Evolutionary conservation across 2,888 invertebrate species (phyloP).

Genomic region (Pammene aurita): DNA sequence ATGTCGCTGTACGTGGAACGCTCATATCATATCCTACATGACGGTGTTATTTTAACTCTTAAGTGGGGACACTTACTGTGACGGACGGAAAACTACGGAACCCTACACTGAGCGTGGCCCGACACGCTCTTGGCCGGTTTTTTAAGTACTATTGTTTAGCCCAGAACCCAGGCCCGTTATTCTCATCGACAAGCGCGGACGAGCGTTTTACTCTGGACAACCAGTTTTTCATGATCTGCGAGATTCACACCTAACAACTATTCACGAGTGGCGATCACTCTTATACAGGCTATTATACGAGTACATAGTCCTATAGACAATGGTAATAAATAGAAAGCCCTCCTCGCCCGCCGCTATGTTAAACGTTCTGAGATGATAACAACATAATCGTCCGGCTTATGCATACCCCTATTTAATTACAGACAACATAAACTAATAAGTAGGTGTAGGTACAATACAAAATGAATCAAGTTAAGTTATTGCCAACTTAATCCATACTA

Average conservation of each 20-base stretch:
- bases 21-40: too few relatives aligned
- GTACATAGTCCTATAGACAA: too few relatives aligned
- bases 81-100: too few relatives aligned
- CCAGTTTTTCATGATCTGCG: neutral
- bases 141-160: slow-evolving; percentile 47
- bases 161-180: slow-evolving; percentile 19
- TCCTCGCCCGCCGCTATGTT: slow-evolving; percentile 39
- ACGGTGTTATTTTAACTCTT: too few relatives aligned
- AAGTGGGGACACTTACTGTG: too few relatives aligned
- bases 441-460: too few relatives aligned
- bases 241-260: neutral
- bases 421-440: too few relatives aligned
- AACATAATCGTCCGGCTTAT: slow-evolving; percentile 37
- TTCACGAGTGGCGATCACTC: neutral
- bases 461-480: too few relatives aligned
- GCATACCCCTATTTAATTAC: neutral
- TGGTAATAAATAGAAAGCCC: slow-evolving; percentile 33
- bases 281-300: slow-evolving; percentile 13
- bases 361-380: slow-evolving; percentile 28
- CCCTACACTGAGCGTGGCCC: too few relatives aligned
- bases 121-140: too few relatives aligned
- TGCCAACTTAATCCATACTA: too few relatives aligned
- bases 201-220: neutral
- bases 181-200: slow-evolving; percentile 2
- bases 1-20: too few relatives aligned